These are phyloP conservation scores for Gadus chalcogrammus DNA, from an alignment of 2,113 vertebrate genomes.

Conservation along the genomic window DNA sequence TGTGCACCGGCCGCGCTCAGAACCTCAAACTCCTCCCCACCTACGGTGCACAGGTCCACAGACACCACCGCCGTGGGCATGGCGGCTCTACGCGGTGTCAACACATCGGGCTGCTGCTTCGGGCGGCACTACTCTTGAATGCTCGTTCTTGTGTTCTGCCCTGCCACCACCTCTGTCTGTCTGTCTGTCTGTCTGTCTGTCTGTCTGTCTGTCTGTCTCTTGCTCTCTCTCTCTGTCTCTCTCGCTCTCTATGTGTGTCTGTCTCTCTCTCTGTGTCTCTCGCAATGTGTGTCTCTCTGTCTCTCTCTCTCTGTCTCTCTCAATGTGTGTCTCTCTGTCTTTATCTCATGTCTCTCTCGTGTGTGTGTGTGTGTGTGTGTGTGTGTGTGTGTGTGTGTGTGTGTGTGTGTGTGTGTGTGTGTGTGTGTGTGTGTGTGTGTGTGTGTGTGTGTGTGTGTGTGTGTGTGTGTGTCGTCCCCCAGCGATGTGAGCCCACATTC, in stretches of 20 bases:
- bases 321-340: slow-evolving; percentile 12
- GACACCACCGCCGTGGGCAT: too few species aligned
- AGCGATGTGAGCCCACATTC: slow-evolving; percentile 80
- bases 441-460: slow-evolving; percentile 49
- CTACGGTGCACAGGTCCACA: too few species aligned
- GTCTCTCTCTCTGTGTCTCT: slow-evolving; percentile 41
- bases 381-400: slow-evolving; percentile 49
- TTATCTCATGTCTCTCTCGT: slow-evolving; percentile 36
- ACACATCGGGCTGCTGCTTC: neutral
- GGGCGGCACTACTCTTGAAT: slow-evolving; percentile 15
- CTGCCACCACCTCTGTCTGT: neutral
- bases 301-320: slow-evolving; percentile 15
- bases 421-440: slow-evolving; percentile 38
- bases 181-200: slow-evolving; percentile 10
- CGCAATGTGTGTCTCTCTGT: slow-evolving; percentile 33
- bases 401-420: slow-evolving; percentile 53
- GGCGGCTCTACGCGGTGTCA: too few species aligned
- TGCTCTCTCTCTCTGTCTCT: slow-evolving; percentile 42
- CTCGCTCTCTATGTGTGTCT: slow-evolving; percentile 10
- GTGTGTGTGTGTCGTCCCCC: slow-evolving; percentile 64
- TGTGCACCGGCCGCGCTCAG: too few species aligned
- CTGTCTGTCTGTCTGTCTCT: slow-evolving; percentile 49
- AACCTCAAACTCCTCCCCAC: too few species aligned
- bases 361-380: slow-evolving; percentile 40
- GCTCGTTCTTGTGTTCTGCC: slow-evolving; percentile 19